phyloP scores from a whole-genome alignment of 2,888 invertebrate species.

The Griposia aprilina region DNA sequence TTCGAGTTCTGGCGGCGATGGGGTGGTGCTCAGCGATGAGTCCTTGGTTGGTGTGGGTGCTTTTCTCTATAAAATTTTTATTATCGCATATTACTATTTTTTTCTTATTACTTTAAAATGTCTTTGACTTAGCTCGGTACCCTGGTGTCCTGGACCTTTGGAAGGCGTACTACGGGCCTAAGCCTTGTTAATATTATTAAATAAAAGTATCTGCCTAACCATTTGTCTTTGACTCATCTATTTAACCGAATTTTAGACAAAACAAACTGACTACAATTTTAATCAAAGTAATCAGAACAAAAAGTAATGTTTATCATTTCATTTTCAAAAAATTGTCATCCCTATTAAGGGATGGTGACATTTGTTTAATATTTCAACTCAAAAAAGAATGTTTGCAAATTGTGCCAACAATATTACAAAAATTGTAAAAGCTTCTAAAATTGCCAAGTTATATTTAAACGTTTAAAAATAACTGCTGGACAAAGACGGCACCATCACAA shows the following conservation, averaged over 20 bases:
- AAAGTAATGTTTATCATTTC: no score
- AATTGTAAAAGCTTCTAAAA: no score
- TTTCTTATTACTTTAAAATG: neutral
- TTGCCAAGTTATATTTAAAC: no score
- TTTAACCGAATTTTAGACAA: neutral
- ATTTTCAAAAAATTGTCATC: no score
- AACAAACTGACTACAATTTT: neutral
- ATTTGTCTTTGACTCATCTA: no score
- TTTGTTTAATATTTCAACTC: no score
- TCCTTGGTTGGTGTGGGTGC: neutral
- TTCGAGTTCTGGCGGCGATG: neutral
- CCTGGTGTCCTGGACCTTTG: neutral
- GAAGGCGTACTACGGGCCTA: no score
- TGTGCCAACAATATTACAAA: no score
- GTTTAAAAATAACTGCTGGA: no score
- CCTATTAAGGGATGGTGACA: no score
- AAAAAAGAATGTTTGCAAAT: no score
- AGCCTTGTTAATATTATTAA: neutral
- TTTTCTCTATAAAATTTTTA: conserved; percentile 26
- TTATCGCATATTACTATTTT: neutral
- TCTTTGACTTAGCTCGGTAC: neutral
- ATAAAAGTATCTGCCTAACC: neutral
- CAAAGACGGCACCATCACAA: no score
- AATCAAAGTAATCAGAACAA: neutral
- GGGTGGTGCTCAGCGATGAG: conserved; percentile 1